A percentile compares a stretch with the other conserved stretches of the same genome.
phyloP scores from a whole-genome alignment of 2,888 invertebrate species.

The Perithous albicinctus region DNA sequence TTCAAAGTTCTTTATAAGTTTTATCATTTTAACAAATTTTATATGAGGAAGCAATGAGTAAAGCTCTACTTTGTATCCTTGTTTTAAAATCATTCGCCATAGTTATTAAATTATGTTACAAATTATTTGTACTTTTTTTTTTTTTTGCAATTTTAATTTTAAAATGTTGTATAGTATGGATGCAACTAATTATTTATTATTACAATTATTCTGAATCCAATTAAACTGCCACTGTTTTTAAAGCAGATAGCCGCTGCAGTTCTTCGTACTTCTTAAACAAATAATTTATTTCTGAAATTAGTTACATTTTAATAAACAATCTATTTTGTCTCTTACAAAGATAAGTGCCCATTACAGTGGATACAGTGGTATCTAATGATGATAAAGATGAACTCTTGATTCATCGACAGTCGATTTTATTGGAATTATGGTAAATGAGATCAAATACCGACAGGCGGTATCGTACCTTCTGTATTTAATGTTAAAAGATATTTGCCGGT shows the following conservation, averaged over 20 bases:
- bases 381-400: neutral
- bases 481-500: neutral
- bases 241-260: too few relatives aligned
- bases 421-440: neutral
- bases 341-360: neutral
- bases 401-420: neutral
- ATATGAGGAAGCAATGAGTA: too few relatives aligned
- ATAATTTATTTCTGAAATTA: neutral
- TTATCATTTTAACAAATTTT: too few relatives aligned
- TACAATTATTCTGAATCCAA: neutral
- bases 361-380: neutral
- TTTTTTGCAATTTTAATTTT: too few relatives aligned
- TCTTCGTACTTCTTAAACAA: too few relatives aligned
- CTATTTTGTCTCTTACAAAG: neutral
- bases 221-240: neutral
- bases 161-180: too few relatives aligned
- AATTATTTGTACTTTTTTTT: too few relatives aligned
- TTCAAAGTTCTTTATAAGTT: too few relatives aligned
- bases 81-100: too few relatives aligned
- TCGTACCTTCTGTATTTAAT: neutral
- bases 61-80: too few relatives aligned
- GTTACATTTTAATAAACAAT: neutral
- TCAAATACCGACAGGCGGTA: slow-evolving; percentile 13
- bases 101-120: too few relatives aligned
- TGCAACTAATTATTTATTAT: neutral